Base-by-base conservation (phyloP, 2,113 vertebrate genomes). In the Sula dactylatra region DNA sequence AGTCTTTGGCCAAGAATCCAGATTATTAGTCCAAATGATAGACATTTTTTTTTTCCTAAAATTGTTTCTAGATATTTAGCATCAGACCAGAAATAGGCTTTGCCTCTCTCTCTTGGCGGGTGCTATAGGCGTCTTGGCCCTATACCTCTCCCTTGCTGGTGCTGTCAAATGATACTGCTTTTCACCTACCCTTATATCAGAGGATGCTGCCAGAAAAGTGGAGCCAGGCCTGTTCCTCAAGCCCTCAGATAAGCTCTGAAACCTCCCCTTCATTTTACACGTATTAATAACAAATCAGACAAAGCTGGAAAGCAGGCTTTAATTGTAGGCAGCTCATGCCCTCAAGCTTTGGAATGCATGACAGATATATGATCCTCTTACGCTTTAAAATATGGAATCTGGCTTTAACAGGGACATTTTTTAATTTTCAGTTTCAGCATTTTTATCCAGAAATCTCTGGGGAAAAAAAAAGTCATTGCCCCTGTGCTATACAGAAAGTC, bases 141-240 rank as follows among this genome's bases (percentile, higher is more conserved):
- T 36, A 2, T 69, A 56, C 52, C 77, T 84, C n/a, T 92, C 52
- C n/a, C 44, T 61, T 72, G 15, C 42, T 87, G 56, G 69, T 85
- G 20, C 81, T 92, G 34, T 84, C 80, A 65, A 86, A 52, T 62
- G 52, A 44, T 67, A 34, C 4, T 86, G 44, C 93, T 92, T 94
- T 95, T 89, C 66, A 86, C 54, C 58, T 87, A 79, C 44, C 49
- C 20, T 65, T 54, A 3, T 76, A 73, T 38, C 55, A 34, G 62
- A 61, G 34, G 49, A 89, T 84, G 54, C 32, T 97, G 83, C 93
- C 95, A 96, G 73, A 71, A 82, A 91, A 76, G 88, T 6, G 25
- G 74, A 84, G 81, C 55, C 16, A 31, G 91, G 96, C 88, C 89
- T 96, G 93, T 92, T 96, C 69, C 64, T 94, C 88, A 70, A 87